A percentile compares a stretch with the other conserved stretches of the same genome.
phyloP scores from a whole-genome alignment of 2,113 vertebrate genomes.

The Salvelinus namaycush region DNA sequence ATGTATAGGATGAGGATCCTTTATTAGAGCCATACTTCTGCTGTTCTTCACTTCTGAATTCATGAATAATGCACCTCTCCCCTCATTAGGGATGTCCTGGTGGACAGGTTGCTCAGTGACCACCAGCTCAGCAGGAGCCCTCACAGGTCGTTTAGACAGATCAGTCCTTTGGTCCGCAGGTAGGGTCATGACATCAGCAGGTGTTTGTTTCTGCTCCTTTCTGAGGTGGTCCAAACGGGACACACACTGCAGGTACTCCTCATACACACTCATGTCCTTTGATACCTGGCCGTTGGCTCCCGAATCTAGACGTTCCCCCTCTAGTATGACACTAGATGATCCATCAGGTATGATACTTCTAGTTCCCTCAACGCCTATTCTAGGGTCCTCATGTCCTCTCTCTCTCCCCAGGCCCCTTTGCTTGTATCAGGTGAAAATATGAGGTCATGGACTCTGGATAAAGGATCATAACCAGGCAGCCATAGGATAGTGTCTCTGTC shows the following conservation, averaged over 20 bases:
- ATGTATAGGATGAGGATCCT: no score
- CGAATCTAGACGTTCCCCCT: neutral
- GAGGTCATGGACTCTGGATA: neutral
- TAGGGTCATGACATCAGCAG: neutral
- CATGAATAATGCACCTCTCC: neutral
- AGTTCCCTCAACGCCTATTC: neutral
- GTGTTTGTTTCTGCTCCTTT: neutral
- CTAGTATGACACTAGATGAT: neutral
- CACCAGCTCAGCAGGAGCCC: neutral
- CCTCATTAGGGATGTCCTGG: neutral
- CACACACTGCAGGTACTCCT: conserved; percentile 65
- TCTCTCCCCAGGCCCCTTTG: neutral
- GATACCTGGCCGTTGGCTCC: neutral
- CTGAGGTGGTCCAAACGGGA: conserved; percentile 36
- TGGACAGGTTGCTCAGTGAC: neutral
- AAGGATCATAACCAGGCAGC: neutral
- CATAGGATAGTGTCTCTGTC: neutral
- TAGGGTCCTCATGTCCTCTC: neutral
- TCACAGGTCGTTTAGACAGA: no score
- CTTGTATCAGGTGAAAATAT: neutral
- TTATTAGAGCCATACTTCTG: neutral
- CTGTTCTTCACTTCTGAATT: neutral
- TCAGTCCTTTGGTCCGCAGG: no score
- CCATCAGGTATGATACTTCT: neutral
- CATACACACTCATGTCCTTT: conserved; percentile 47